A percentile compares a stretch with the other conserved stretches of the same genome.
phyloP scores from a whole-genome alignment of 2,888 invertebrate genomes.

The Lepeophtheirus nordmannii region DNA sequence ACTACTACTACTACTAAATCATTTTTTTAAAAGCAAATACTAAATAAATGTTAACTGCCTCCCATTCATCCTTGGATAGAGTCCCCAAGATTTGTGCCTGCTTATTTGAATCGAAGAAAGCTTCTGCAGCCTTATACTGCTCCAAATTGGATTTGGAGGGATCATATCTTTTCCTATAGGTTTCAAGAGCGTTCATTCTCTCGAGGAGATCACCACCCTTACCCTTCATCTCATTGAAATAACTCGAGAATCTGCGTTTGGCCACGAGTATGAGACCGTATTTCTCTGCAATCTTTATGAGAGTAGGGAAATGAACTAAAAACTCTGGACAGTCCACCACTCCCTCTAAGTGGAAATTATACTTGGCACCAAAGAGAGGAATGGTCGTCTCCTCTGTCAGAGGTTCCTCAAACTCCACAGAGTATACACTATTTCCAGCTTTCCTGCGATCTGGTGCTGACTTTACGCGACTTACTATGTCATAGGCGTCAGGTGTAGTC shows the following conservation, averaged over 20 bases:
- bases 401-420: conserved; percentile 44
- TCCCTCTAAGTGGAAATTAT: conserved; percentile 85
- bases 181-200: conserved; percentile 64
- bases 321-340: conserved; percentile 98
- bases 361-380: conserved; percentile 82
- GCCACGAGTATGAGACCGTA: conserved; percentile 39
- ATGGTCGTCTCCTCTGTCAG: conserved; percentile 38
- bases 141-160: conserved; percentile 43
- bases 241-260: conserved; percentile 49
- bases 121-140: conserved; percentile 56
- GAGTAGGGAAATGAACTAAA: conserved; percentile 75
- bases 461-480: conserved; percentile 54
- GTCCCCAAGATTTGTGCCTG: conserved; percentile 50
- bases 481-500: conserved; percentile 83
- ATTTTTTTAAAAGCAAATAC: conserved; percentile 69
- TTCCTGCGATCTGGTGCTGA: conserved; percentile 29
- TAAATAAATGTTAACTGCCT: conserved; percentile 66
- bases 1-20: conserved; percentile 32
- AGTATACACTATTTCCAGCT: conserved; percentile 65
- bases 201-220: conserved; percentile 48
- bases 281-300: conserved; percentile 46
- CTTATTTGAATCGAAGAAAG: conserved; percentile 30
- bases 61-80: conserved; percentile 77
- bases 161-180: conserved; percentile 50
- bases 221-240: conserved; percentile 27